Evolutionary conservation across 2,888 invertebrate species (phyloP).

Genomic region (Orchesella flavescens): DNA sequence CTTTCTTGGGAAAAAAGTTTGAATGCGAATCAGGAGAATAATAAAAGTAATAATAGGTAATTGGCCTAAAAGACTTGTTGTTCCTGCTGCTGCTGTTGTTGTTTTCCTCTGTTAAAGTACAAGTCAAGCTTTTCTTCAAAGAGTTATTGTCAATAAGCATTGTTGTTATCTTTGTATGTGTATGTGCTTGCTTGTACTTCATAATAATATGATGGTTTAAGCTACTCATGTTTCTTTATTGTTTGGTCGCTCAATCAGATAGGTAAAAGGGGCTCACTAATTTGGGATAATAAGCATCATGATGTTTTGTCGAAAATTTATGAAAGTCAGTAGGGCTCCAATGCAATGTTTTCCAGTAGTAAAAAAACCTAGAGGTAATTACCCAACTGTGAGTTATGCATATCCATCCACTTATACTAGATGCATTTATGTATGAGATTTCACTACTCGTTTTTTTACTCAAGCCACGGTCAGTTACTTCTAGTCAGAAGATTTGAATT

Average conservation of each 20-base stretch:
- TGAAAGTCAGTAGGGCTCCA: slow-evolving; percentile 30
- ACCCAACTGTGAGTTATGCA: slow-evolving; percentile 19
- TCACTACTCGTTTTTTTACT: too few species aligned
- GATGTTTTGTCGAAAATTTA: slow-evolving; percentile 6
- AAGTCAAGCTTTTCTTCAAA: not conserved
- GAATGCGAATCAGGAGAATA: slow-evolving; percentile 25
- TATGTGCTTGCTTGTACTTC: not conserved
- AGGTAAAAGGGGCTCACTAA: slow-evolving; percentile 22
- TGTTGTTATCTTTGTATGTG: not conserved
- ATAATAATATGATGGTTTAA: slow-evolving; percentile 5
- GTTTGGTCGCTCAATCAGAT: too few species aligned
- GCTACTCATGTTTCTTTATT: slow-evolving; percentile 13
- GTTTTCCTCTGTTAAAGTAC: not conserved
- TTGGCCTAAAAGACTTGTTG: slow-evolving; percentile 44
- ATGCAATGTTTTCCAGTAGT: slow-evolving; percentile 38
- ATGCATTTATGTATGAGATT: too few species aligned
- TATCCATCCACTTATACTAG: not conserved
- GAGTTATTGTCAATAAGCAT: slow-evolving; percentile 3
- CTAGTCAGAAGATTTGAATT: too few species aligned
- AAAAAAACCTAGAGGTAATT: slow-evolving; percentile 16
- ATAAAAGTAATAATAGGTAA: slow-evolving; percentile 58
- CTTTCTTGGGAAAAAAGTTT: slow-evolving; percentile 12
- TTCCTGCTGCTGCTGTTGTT: not conserved
- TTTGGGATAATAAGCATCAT: slow-evolving; percentile 48
- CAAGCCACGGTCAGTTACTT: too few species aligned